Evolutionary conservation across 2,113 vertebrate genomes (phyloP), one percentile per base, ranked within the genome.

Genomic region (Scomber japonicus): DNA sequence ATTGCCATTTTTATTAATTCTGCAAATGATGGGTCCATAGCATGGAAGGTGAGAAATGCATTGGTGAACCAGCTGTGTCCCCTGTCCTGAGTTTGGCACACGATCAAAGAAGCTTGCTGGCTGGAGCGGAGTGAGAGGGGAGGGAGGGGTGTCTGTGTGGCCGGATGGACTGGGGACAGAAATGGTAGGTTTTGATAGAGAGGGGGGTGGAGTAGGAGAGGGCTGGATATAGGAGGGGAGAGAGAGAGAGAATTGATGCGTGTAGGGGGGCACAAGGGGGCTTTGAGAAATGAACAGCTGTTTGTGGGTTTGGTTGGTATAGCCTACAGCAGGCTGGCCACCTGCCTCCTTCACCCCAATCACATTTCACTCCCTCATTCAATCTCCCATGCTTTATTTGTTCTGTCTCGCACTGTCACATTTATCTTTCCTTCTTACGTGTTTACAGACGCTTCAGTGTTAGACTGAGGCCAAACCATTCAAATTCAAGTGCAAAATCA

Each of bases 341-440:
- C 88, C 88, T 91, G 92, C 86, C 91, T 84, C 95, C 95, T 94
- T 84, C 76, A 89, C 84, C 95, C 95, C 95, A 95, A 94, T 95
- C 94, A 95, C 92, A 70, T 88, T 78, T 88, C 49, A 74, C 60
- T 44, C 15, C 63, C 45, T 65, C 51, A 14, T 19, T 73, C 49
- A 80, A 53, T 30, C 46, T 71, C 10, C 67, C 16, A 9, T 24
- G 24, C 57, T 61, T 57, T 27, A 60, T 78, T 72, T 51, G 10
- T 17, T 45, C 31, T 73, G 55, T 30, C 49, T n/a, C 19, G 14
- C 3, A 14, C 24, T 56, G 3, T 71, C 17, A 10, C 17, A 4
- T 35, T 7, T 31, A 31, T 51, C 15, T 7, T 45, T 40, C 46
- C 11, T 16, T 27, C 48, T 30, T 5, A 10, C 30, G 35, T 17